These are phyloP conservation scores for Galeruca laticollis DNA, from an alignment of 2,888 invertebrate species.

Conservation along the genomic window DNA sequence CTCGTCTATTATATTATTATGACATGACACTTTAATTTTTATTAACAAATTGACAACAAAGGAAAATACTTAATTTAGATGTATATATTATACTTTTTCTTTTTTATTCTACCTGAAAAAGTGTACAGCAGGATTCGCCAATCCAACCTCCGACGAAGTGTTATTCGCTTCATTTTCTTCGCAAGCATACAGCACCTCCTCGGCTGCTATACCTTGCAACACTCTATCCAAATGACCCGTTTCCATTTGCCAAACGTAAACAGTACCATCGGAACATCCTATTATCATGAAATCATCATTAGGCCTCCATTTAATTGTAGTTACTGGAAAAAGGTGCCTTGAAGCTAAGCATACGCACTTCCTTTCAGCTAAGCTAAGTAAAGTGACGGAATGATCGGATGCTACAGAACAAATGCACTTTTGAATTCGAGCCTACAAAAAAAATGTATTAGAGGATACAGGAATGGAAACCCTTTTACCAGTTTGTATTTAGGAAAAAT, in stretches of 20 bases:
- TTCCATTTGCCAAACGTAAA: constrained; percentile 99
- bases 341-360: constrained; percentile 94
- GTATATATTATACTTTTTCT: too few relatives aligned
- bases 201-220: constrained; percentile 92
- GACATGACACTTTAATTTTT: too few relatives aligned
- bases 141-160: constrained; percentile 74
- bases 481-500: too few relatives aligned
- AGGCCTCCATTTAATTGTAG: constrained; percentile 95
- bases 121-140: constrained; percentile 95
- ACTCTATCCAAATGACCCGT: constrained; percentile 97
- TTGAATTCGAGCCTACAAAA: constrained; percentile 85
- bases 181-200: constrained; percentile 95
- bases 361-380: constrained; percentile 91
- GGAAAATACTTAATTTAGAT: too few relatives aligned
- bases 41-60: too few relatives aligned
- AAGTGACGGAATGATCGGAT: constrained; percentile 96
- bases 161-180: constrained; percentile 82
- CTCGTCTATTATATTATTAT: too few relatives aligned
- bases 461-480: too few relatives aligned
- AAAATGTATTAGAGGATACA: constrained; percentile 39
- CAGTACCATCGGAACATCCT: constrained; percentile 96
- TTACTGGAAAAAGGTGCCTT: constrained; percentile 95
- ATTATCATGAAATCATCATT: constrained; percentile 98
- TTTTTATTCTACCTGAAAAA: constrained; percentile 92
- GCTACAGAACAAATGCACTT: constrained; percentile 97